These are phyloP conservation scores for Campoplex nolae DNA, from an alignment of 2,888 invertebrate genomes.

Conservation along the genomic window DNA sequence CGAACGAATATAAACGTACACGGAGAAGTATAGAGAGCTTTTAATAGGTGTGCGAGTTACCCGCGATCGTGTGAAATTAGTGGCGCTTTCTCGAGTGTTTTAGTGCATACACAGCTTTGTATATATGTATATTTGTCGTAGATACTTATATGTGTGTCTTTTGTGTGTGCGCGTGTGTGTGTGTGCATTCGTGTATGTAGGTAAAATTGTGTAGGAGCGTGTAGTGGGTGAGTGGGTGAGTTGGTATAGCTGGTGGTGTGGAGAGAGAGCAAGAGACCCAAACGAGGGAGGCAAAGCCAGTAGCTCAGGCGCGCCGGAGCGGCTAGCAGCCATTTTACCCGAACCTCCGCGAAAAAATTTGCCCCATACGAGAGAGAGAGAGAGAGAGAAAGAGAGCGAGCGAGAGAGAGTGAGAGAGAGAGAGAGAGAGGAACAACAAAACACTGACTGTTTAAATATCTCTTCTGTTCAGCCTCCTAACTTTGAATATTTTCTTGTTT, in stretches of 20 bases:
- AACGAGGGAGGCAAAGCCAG: conserved; percentile 84
- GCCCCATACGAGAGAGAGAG: background rate
- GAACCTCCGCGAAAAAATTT: conserved; percentile 78
- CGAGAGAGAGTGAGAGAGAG: too few relatives aligned
- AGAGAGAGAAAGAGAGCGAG: too few relatives aligned
- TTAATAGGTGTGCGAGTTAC: conserved; percentile 70
- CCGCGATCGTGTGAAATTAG: conserved; percentile 74
- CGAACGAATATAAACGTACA: background rate
- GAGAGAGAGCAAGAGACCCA: conserved; percentile 75
- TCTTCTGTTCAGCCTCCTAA: background rate
- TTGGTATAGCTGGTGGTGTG: conserved; percentile 55
- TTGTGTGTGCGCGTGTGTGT: background rate
- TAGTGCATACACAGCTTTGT: conserved; percentile 26
- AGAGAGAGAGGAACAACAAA: conserved; percentile 7
- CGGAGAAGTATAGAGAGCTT: conserved; percentile 29
- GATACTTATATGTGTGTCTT: background rate
- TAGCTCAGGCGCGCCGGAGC: conserved; percentile 84
- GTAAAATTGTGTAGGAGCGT: conserved; percentile 14
- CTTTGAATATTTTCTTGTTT: background rate
- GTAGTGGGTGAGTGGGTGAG: conserved; percentile 64
- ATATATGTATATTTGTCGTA: background rate
- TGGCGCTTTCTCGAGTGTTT: conserved; percentile 76
- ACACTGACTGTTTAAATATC: background rate
- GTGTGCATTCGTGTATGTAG: background rate
- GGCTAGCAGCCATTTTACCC: conserved; percentile 84